Evolutionary conservation across 2,113 vertebrate species (phyloP), one percentile per base, ranked within the genome.

Genomic region (Okapia johnstoni): DNA sequence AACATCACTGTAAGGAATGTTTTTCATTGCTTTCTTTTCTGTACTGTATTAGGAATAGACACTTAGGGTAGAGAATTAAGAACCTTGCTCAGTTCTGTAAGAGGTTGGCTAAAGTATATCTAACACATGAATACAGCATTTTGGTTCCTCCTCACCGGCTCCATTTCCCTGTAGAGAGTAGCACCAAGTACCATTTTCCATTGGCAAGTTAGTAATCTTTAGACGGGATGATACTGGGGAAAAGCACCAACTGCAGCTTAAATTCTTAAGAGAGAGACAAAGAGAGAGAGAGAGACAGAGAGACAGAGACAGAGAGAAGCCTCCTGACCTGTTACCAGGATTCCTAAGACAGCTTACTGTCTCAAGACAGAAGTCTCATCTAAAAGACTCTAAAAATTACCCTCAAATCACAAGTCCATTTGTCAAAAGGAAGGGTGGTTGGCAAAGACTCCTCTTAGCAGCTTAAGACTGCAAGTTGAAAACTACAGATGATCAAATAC

Each of bases 11-110:
- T n/a, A 83, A 92, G 85, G 40, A 93, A 95, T 85, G 36, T 52
- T 96, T 96, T 85, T 84, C 77, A 66, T 85, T 88, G n/a, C 85
- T 88, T 97, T 48, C 61, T 85, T 85, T 40, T 28, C 58, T 77
- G 54, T 3, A 26, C 81, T n/a, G 21, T 85, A 80, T 93, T 50
- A 91, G 73, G 63, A 93, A 83, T 54, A 73, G 92, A 90, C 25
- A 55, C n/a, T 70, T 55, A 46, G 43, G 43, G 55, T 60, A 48
- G 73, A 87, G 43, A 86, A 86, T 73, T 63, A 89, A 95, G 46
- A 88, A 60, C 81, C 95, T 90, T 81, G 90, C 23, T 97, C 81
- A 85, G 48, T 87, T 95, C 88, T 83, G 15, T 63, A 17, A 11
- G n/a, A 88, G 46, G 88, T 50, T 90, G 66, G 33, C 58, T 60